Evolutionary conservation across 2,113 vertebrate genomes (phyloP).

Genomic region (Centropristis striata): DNA sequence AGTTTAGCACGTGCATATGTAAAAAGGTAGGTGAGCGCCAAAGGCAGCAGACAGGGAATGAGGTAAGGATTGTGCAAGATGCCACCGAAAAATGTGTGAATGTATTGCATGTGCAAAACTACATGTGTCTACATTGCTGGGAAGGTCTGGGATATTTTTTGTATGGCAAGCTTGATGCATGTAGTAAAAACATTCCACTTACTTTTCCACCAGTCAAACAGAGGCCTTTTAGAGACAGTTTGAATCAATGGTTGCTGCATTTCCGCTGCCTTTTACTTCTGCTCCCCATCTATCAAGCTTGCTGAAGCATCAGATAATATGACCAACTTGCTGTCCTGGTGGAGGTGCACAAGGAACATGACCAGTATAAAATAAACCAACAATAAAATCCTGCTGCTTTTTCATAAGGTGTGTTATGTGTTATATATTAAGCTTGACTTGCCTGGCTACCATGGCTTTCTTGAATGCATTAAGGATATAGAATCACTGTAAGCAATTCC

Average conservation of each 20-base stretch:
- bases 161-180: not conserved
- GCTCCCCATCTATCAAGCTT: not conserved
- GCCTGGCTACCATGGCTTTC: constrained; percentile 15
- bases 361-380: not conserved
- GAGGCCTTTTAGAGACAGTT: not conserved
- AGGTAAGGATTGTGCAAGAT: constrained; percentile 87
- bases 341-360: not conserved
- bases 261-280: not conserved
- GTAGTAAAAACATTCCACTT: not conserved
- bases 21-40: constrained; percentile 92
- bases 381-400: constrained; percentile 21
- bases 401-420: constrained; percentile 14
- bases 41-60: constrained; percentile 90
- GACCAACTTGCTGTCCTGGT: not conserved
- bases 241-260: not conserved
- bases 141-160: not conserved
- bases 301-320: constrained; percentile 4
- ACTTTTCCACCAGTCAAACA: not conserved
- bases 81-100: constrained; percentile 54
- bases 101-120: constrained; percentile 15
- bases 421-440: constrained; percentile 20
- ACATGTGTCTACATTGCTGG: not conserved
- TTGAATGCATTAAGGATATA: constrained; percentile 51
- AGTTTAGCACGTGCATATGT: constrained; percentile 96
- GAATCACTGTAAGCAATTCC: constrained; percentile 61